These are phyloP conservation scores for Protomyctophum bolini DNA, from an alignment of 2,113 vertebrate species.

Conservation along the genomic window DNA sequence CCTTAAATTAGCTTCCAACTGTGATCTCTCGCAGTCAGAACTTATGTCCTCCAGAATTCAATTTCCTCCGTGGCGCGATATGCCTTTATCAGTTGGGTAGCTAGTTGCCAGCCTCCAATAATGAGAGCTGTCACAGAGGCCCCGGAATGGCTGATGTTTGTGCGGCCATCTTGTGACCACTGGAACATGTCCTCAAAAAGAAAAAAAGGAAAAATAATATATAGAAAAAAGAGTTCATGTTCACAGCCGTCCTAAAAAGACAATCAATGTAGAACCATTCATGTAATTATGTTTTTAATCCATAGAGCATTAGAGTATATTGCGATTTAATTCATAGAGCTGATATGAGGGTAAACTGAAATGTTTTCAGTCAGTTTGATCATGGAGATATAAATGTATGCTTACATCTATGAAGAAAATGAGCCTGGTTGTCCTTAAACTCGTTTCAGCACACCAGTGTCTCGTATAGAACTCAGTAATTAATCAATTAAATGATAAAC, in stretches of 20 bases:
- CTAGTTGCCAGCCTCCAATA: slow-evolving; percentile 69
- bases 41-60: slow-evolving; percentile 89
- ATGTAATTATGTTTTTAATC: slow-evolving; percentile 52
- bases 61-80: slow-evolving; percentile 84
- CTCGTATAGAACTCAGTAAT: slow-evolving; percentile 14
- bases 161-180: slow-evolving; percentile 71
- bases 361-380: slow-evolving; percentile 28
- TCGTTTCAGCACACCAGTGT: slow-evolving; percentile 10
- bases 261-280: slow-evolving; percentile 39
- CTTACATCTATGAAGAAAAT: slow-evolving; percentile 17
- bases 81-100: slow-evolving; percentile 76
- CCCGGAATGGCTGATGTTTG: slow-evolving; percentile 56
- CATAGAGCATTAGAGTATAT: slow-evolving; percentile 33
- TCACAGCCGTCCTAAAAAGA: neutral
- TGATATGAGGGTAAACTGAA: slow-evolving; percentile 32
- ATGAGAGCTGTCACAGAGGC: slow-evolving; percentile 72
- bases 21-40: slow-evolving; percentile 66
- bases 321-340: slow-evolving; percentile 29
- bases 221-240: slow-evolving; percentile 2
- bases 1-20: slow-evolving; percentile 93
- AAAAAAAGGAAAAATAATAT: neutral
- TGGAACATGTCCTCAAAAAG: slow-evolving; percentile 36
- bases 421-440: slow-evolving; percentile 26
- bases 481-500: slow-evolving; percentile 45
- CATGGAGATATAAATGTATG: neutral